phyloP scores from a whole-genome alignment of 2,888 invertebrate genomes.

The Caenorhabditis doughertyi region DNA sequence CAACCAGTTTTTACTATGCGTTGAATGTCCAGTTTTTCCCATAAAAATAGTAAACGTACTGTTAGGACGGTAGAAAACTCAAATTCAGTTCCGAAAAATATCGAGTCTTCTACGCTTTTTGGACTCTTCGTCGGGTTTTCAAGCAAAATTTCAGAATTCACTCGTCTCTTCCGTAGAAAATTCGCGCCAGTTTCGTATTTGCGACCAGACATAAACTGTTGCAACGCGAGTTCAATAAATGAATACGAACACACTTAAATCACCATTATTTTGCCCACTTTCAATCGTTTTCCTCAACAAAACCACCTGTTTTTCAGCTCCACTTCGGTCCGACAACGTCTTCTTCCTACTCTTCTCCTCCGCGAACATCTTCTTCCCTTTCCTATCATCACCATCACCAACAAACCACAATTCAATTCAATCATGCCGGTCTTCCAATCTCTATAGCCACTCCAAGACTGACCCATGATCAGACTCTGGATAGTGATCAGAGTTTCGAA shows the following conservation, averaged over 20 bases:
- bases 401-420: slow-evolving; percentile 1
- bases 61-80: too few relatives aligned
- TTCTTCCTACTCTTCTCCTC: neutral
- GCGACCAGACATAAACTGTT: too few relatives aligned
- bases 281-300: neutral
- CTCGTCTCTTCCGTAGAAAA: neutral
- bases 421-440: neutral
- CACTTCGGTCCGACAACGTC: slow-evolving; percentile 10
- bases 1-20: too few relatives aligned
- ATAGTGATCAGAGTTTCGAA: neutral
- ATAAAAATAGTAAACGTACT: too few relatives aligned
- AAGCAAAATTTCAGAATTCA: neutral
- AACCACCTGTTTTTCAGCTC: neutral
- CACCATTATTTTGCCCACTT: neutral
- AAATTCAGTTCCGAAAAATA: too few relatives aligned
- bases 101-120: too few relatives aligned
- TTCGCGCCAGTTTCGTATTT: too few relatives aligned
- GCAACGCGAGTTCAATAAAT: too few relatives aligned
- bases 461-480: slow-evolving; percentile 6
- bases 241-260: too few relatives aligned
- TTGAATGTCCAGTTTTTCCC: too few relatives aligned
- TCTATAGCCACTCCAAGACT: neutral
- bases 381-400: too few relatives aligned
- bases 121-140: neutral
- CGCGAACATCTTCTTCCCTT: too few relatives aligned